Evolutionary conservation across 2,888 invertebrate species (phyloP).

Genomic region (Chaetogeoica ovagalla): DNA sequence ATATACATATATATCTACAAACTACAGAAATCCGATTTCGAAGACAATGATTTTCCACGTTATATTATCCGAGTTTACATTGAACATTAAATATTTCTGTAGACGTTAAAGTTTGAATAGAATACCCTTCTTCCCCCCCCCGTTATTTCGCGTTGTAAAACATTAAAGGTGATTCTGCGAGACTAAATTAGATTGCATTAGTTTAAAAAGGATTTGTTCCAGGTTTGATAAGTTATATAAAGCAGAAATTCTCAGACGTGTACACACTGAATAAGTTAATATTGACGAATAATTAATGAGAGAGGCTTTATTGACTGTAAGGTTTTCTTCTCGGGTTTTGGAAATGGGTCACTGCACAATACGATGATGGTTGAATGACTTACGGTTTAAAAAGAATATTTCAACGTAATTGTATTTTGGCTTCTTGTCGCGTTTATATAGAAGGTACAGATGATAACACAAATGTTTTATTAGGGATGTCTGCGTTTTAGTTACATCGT

Average conservation of each 20-base stretch:
- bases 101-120: constrained; percentile 16
- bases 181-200: constrained; percentile 31
- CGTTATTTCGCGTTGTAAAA: constrained; percentile 19
- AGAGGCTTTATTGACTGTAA: constrained; percentile 20
- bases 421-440: background rate
- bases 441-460: background rate
- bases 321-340: constrained; percentile 39
- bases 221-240: constrained; percentile 31
- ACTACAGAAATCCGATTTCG: too few species aligned
- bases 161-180: constrained; percentile 4
- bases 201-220: constrained; percentile 18
- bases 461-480: background rate
- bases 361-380: background rate
- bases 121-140: constrained; percentile 6
- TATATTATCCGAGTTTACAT: background rate
- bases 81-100: constrained; percentile 11
- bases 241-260: constrained; percentile 26
- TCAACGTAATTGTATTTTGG: background rate
- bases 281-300: constrained; percentile 41
- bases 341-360: constrained; percentile 36
- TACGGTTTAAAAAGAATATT: background rate
- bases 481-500: background rate
- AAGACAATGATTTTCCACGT: too few species aligned
- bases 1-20: too few species aligned
- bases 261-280: constrained; percentile 24